These are phyloP conservation scores for Paraplagusia blochii DNA, from an alignment of 2,113 vertebrate genomes.

Conservation along the genomic window DNA sequence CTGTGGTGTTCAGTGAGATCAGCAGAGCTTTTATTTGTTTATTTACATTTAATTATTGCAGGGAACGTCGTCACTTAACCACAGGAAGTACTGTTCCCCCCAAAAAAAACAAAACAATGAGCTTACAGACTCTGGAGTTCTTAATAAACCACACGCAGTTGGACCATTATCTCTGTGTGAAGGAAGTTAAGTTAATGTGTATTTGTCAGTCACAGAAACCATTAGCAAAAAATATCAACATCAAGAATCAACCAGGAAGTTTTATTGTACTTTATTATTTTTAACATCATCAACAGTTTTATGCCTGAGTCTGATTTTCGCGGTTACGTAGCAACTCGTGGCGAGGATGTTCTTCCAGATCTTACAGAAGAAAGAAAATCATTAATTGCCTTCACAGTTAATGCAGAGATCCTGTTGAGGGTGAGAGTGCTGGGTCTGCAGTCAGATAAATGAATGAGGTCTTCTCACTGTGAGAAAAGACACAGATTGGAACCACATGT, in stretches of 20 bases:
- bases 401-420: constrained; percentile 24
- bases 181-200: background rate
- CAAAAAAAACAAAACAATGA: constrained; percentile 16
- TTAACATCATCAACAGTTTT: too few species aligned
- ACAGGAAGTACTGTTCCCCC: too few species aligned
- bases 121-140: constrained; percentile 4
- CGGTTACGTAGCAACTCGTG: too few species aligned
- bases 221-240: too few species aligned
- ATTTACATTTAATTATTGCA: too few species aligned
- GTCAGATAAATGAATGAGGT: constrained; percentile 59
- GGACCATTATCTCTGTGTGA: background rate
- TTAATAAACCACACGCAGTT: background rate
- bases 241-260: too few species aligned
- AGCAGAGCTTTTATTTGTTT: too few species aligned
- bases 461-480: constrained; percentile 58
- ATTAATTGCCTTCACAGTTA: constrained; percentile 27
- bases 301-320: too few species aligned
- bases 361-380: background rate
- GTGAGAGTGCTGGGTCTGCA: constrained; percentile 59
- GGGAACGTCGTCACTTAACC: too few species aligned
- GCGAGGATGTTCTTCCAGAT: background rate
- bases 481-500: constrained; percentile 68
- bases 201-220: background rate
- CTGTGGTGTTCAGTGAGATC: too few species aligned
- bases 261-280: too few species aligned